Evolutionary conservation across 2,113 vertebrate genomes (phyloP), one percentile per base, ranked within the genome.

Genomic region (Vulpes ferrilata): DNA sequence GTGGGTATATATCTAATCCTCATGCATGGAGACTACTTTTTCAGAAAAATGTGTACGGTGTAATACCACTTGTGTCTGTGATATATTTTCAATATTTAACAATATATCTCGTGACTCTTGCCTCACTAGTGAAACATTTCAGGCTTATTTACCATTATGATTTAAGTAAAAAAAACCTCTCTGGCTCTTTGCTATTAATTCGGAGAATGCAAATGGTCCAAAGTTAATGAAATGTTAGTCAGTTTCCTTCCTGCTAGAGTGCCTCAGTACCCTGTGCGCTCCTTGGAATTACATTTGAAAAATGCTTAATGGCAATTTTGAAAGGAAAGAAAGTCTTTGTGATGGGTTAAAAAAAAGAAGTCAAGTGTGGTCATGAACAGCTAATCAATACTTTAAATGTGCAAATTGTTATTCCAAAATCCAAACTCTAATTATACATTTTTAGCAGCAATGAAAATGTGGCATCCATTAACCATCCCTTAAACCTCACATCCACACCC

Each of bases 1-100:
- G 20, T 95, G 95, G 78, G 88, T 90, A 65, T 98, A 92, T 98
- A 98, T 98, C 98, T 98, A 96, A 98, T 96, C 93, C 90, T 97
- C 90, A 73, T 93, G 90, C 51, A 62, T 48, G 53, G 65, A 97
- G 95, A 83, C 97, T 98, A 38, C 64, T 93, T 98, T 95, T 96
- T 97, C 81, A 95, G 95, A 96, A 93, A 97, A 98, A 97, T 83
- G 89, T 97, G 80, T 96, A 64, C 94, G 86, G 23, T 5, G 1
- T 97, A 59, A 90, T 51, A 95, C 27, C 38, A 95, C 96, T 97
- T 97, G 48, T 88, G 15, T 95, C 97, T 96, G 62, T 95, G 95
- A 83, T 98, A 76, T 78, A 97, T 98, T 82, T 96, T 96, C 69
- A 53, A 90, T 96, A 85, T 95, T 96, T 85, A 96, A 92, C 95